Evolutionary conservation across 1,140 invertebrate genomes (phyloP), one percentile per base, ranked within the genome.

Genomic region (Nebria ingens): DNA sequence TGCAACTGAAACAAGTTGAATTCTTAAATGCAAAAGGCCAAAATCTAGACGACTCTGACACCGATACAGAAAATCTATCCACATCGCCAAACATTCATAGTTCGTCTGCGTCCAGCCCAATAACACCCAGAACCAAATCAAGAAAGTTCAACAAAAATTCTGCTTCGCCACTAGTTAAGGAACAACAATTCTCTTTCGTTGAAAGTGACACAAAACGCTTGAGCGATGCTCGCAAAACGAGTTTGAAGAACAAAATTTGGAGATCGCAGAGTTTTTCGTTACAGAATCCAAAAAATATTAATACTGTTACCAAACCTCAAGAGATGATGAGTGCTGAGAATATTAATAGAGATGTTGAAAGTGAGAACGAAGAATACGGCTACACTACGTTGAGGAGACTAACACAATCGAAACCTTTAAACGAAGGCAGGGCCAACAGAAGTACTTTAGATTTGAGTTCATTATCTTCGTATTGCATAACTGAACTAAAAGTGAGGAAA

Each of bases 401-500:
- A 45, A 45, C 40, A 12, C 3, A 17, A 11, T 3, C 40, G 6
- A 45, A 45, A 45, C 40, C 40, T 9, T 17, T 45, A 4, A 45
- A 45, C 17, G 40, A 45, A 45, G 40, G 3, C 3, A 9, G 40
- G 6, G 40, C 40, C 3, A 45, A 45, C 17, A 45, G 40, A 45
- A 45, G 17, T 45, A 12, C 3, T 3, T 45, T 17, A 11, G 40
- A 45, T 45, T 17, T 17, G 6, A 45, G 40, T 45, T 6, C 6
- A 17, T 12, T 45, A 45, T 17, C 40, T 6, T 45, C 40, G 6
- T 17, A 45, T 17, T 45, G 40, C 17, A 45, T 45, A 4, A 66
- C 64, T 13, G 66, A 68, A 23, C 69, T 76, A 34, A 74, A 69
- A 65, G 65, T 68, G 25, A 69, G 57, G 50, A 64, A 55, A 57